Conservation (phyloP, 2,888 invertebrate genomes). For the Dinocampus coccinellae region DNA sequence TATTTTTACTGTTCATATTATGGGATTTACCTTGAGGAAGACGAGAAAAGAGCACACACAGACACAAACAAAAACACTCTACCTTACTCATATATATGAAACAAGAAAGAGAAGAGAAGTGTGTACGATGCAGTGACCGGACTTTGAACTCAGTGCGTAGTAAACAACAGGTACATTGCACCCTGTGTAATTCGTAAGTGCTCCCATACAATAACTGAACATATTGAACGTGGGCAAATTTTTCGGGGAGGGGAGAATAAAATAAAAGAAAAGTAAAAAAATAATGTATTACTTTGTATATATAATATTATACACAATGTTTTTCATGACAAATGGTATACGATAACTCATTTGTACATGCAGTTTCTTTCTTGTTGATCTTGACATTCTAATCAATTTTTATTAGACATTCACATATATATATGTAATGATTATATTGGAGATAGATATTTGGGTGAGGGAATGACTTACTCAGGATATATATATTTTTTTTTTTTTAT, state of each 20-base stretch:
- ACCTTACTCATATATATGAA: neutral
- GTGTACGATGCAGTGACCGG: conserved; percentile 65
- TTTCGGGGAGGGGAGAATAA: neutral
- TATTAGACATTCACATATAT: conserved; percentile 19
- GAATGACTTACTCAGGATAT: too few relatives aligned
- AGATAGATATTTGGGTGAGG: too few relatives aligned
- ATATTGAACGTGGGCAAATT: conserved; percentile 10
- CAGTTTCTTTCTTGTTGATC: neutral
- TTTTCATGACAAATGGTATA: neutral
- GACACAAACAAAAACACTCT: too few relatives aligned
- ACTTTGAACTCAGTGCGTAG: conserved; percentile 67
- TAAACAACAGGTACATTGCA: conserved; percentile 69
- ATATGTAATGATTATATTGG: neutral
- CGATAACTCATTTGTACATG: conserved; percentile 6
- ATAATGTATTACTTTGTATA: neutral
- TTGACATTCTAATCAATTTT: conserved; percentile 19
- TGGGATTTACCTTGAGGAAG: neutral
- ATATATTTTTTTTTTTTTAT: too few relatives aligned
- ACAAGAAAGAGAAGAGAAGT: conserved; percentile 30
- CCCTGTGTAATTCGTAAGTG: conserved; percentile 62
- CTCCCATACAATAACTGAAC: conserved; percentile 18
- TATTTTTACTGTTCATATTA: neutral
- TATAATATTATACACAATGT: too few relatives aligned
- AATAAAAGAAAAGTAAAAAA: neutral
- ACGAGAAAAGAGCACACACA: neutral